A percentile compares a stretch with the other conserved stretches of the same genome.
These are phyloP conservation scores for Sclerodermus sp. DNA, from an alignment of 2,888 invertebrate species.

Conservation along the genomic window DNA sequence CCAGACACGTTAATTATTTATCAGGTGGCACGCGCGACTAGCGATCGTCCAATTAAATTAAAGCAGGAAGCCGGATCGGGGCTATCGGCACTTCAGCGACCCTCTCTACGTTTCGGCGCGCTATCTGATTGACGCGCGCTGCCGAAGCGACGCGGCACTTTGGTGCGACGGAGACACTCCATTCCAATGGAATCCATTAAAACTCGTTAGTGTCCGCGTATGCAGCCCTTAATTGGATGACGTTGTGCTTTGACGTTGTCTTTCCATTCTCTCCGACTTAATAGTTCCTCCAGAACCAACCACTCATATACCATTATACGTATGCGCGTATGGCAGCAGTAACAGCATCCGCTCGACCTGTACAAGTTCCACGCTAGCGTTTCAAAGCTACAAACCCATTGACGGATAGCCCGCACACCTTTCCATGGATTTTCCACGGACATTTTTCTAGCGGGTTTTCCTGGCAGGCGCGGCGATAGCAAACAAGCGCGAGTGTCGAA, in stretches of 20 bases:
- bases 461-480: too few species aligned
- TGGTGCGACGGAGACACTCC: constrained; percentile 10
- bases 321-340: too few species aligned
- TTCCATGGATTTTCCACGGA: too few species aligned
- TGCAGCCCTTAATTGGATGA: constrained; percentile 12
- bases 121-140: constrained; percentile 36
- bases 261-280: not conserved
- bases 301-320: too few species aligned
- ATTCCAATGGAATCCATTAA: constrained; percentile 32
- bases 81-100: constrained; percentile 36
- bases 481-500: too few species aligned
- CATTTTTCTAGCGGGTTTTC: too few species aligned
- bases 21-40: constrained; percentile 41
- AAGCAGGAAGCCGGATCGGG: constrained; percentile 38
- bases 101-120: constrained; percentile 20
- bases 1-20: constrained; percentile 42
- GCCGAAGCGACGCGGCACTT: constrained; percentile 22
- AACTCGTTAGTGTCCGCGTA: constrained; percentile 29
- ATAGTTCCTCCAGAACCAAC: not conserved
- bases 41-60: constrained; percentile 43
- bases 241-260: constrained; percentile 9
- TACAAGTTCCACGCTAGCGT: too few species aligned
- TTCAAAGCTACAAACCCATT: too few species aligned
- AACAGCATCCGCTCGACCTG: too few species aligned
- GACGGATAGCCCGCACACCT: too few species aligned